These are phyloP conservation scores for Aphidoletes aphidimyza DNA, from an alignment of 2,888 invertebrate species.

Conservation along the genomic window DNA sequence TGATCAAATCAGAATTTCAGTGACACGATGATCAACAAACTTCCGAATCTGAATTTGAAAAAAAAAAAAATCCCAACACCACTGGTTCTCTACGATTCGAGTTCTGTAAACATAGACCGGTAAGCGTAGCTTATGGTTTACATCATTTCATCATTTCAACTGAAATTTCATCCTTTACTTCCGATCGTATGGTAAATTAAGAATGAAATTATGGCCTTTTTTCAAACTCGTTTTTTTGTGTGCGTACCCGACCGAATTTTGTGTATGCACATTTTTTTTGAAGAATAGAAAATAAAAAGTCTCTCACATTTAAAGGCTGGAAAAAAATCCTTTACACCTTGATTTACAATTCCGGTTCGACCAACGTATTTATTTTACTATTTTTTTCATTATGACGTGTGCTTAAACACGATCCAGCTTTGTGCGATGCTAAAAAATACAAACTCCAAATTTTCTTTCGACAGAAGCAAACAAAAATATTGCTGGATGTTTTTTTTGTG, in stretches of 20 bases:
- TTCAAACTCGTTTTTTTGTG: background rate
- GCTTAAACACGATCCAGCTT: background rate
- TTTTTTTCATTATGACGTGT: background rate
- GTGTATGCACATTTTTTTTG: conserved; percentile 16
- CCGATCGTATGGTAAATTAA: conserved; percentile 34
- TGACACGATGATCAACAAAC: background rate
- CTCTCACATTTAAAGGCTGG: background rate
- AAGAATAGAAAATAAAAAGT: background rate
- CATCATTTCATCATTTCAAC: conserved; percentile 33
- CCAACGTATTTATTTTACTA: conserved; percentile 1
- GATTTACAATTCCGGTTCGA: conserved; percentile 40
- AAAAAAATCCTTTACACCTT: conserved; percentile 45
- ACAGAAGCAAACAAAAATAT: too few relatives aligned
- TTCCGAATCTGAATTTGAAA: background rate
- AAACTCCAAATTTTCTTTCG: too few relatives aligned
- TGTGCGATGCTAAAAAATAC: too few relatives aligned
- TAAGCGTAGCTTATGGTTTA: background rate
- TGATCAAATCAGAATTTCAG: conserved; percentile 21
- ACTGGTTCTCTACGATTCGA: too few relatives aligned
- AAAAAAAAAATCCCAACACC: background rate
- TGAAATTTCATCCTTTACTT: conserved; percentile 50
- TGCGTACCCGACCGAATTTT: background rate
- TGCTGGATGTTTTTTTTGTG: background rate
- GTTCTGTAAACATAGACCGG: background rate
- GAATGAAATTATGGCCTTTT: conserved; percentile 38